Evolutionary conservation across 2,797 vertebrate genomes (phyloP), one percentile per base, ranked within the genome.

Genomic region (Enteromius unitaeniatus): DNA sequence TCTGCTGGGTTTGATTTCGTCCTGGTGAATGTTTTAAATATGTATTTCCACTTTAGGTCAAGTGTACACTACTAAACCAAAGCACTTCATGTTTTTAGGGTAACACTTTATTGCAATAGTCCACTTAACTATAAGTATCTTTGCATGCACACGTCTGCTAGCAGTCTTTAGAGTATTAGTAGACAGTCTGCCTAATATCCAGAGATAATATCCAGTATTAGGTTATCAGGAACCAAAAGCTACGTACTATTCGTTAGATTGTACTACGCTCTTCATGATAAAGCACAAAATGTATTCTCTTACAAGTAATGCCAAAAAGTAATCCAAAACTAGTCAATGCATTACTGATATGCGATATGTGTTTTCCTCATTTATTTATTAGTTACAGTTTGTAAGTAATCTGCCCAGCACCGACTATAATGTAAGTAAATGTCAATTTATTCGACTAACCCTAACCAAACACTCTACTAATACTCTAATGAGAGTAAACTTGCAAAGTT

Each of bases 41-140:
- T 47, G 40, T 2, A 23, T 69, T 49, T 31, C 42, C 23, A 34
- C 28, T 34, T 53, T 6, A 10, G 47, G 17, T 73, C 70, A 34
- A 34, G 73, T 75, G 49, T 28, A n/a, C 49, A 75, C 49, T 34
- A 13, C 73, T 37, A 55, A 75, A 37, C 73, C 31, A 11, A 75
- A 75, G 49, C 49, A 53, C 72, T 74, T 73, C 28, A 8, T 64
- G 60, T 3, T 31, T 64, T 64, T 64, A 64, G 13, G 5, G 26
- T 31, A 31, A 31, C 60, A 31, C 60, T 64, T 64, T 17, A 64
- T 31, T 64, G 6, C 6, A 0, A 26, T 6, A 28, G 60, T 62
- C 6, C 26, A 1, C 60, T 62, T 28, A 6, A 62, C 23, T 62
- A 1, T 15, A 28, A 28, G 60, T 31, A 26, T 64, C 14, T 64